phyloP scores from a whole-genome alignment of 2,113 vertebrate genomes.

The Pogonocichla stellata region DNA sequence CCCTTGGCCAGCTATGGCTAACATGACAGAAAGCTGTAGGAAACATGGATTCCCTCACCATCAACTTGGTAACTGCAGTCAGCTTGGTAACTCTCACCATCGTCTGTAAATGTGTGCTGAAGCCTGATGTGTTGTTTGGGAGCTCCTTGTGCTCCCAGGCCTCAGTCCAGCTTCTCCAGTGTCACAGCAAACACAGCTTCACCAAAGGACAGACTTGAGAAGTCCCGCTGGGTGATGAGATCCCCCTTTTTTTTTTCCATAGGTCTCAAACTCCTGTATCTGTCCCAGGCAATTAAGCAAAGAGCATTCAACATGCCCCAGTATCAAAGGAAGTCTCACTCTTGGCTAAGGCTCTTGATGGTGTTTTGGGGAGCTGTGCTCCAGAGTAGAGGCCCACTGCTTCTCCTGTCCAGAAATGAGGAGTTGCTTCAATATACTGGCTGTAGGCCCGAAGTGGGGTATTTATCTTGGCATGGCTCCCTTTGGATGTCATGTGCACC shows the following conservation, averaged over 20 bases:
- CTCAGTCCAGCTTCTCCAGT: neutral
- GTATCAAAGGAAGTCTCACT: neutral
- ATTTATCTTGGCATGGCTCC: neutral
- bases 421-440: neutral
- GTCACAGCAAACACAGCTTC: neutral
- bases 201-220: neutral
- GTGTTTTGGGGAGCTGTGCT: neutral
- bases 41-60: neutral
- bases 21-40: neutral
- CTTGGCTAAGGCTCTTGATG: neutral
- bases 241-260: neutral
- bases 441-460: neutral
- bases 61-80: neutral
- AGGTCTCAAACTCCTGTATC: neutral
- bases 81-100: neutral
- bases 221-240: neutral
- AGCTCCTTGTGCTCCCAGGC: neutral
- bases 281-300: neutral
- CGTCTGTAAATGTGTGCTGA: neutral
- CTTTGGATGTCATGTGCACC: neutral
- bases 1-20: neutral
- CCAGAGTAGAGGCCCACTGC: neutral
- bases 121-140: neutral
- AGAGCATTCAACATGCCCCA: rapidly evolving
- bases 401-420: neutral